A percentile compares a stretch with the other conserved stretches of the same genome.
Conservation (phyloP, 1,140 invertebrate species). For the Drosophila parabipectinata region DNA sequence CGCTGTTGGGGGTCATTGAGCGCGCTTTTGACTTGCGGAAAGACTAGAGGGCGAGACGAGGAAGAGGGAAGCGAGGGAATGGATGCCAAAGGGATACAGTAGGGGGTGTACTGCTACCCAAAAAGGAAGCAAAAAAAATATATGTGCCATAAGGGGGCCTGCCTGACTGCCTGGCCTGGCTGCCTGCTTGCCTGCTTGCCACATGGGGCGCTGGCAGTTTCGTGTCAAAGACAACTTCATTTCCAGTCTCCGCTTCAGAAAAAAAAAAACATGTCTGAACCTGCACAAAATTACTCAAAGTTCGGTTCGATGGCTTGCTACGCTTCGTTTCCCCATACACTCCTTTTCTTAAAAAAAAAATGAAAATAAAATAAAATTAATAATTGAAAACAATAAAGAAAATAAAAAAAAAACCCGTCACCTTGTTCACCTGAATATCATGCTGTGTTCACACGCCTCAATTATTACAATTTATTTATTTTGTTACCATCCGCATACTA, state of each 20-base stretch:
- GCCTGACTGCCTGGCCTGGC: neutral
- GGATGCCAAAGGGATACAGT: neutral
- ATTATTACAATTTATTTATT: neutral
- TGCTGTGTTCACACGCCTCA: neutral
- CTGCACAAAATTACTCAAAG: neutral
- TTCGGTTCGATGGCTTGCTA: constrained; percentile 32
- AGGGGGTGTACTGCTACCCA: neutral
- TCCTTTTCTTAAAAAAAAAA: neutral
- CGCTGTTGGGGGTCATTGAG: constrained; percentile 61
- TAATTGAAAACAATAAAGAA: neutral
- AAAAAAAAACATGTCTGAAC: neutral
- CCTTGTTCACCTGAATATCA: neutral
- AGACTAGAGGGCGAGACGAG: neutral
- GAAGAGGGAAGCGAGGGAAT: neutral
- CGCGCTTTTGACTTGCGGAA: constrained; percentile 29
- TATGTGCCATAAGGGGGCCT: constrained; percentile 12
- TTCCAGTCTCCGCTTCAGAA: constrained; percentile 31
- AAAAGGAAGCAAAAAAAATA: neutral
- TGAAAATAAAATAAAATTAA: neutral
- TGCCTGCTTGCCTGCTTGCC: constrained; percentile 10
- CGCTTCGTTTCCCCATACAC: constrained; percentile 28
- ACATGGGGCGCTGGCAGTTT: constrained; percentile 42
- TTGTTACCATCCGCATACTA: neutral
- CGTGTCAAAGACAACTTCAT: constrained; percentile 69
- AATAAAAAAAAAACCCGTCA: neutral